Conservation (phyloP, 2,113 vertebrate genomes). For the Gopherus flavomarginatus region DNA sequence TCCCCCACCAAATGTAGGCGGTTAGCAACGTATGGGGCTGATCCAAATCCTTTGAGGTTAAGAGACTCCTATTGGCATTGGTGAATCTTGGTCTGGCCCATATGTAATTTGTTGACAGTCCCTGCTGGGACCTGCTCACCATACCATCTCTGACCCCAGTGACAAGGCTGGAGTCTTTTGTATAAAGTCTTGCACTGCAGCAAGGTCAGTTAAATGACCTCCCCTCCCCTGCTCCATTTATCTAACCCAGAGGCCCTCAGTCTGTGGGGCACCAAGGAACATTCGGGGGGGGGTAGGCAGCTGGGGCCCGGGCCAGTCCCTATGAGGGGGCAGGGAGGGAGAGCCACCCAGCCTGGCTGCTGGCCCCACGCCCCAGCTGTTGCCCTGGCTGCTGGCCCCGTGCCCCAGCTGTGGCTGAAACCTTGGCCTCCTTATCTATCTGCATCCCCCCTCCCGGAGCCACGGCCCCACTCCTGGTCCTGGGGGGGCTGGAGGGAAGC, state of each 20-base stretch:
- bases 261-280: too few relatives aligned
- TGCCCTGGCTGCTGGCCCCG: too few relatives aligned
- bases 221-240: not conserved
- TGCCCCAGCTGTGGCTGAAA: too few relatives aligned
- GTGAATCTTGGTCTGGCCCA: not conserved
- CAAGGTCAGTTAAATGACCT: not conserved
- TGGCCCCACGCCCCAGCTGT: too few relatives aligned
- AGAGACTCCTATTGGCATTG: not conserved
- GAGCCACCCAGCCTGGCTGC: not conserved
- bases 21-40: too few relatives aligned
- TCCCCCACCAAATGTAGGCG: not conserved
- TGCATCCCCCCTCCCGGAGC: too few relatives aligned
- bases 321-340: not conserved
- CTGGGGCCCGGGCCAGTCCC: too few relatives aligned
- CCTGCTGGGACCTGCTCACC: not conserved
- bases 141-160: not conserved
- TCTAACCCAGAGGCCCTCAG: not conserved
- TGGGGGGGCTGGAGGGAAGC: not conserved
- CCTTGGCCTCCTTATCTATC: too few relatives aligned
- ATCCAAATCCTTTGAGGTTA: not conserved
- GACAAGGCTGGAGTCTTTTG: not conserved
- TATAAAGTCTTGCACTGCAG: not conserved
- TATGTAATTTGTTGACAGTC: not conserved
- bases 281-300: too few relatives aligned
- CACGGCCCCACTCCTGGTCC: fast-evolving